phyloP scores from a whole-genome alignment of 1,140 invertebrate genomes.

The Pseudomyrmex concolor region DNA sequence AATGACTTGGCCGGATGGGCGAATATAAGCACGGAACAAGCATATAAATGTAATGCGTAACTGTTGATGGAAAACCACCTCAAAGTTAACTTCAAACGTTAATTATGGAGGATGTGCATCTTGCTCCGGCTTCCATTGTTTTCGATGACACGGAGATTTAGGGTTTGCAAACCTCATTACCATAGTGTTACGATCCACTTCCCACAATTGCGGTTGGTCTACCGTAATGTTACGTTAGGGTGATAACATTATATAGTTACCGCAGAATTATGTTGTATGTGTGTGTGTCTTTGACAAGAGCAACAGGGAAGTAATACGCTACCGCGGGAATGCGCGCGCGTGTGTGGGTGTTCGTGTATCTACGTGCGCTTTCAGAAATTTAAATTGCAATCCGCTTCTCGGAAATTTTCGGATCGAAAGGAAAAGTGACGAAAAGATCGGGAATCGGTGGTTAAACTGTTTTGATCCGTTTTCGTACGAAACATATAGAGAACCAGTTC shows the following conservation, averaged over 20 bases:
- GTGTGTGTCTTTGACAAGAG: conserved; percentile 22
- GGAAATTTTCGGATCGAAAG: background rate
- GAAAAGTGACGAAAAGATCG: conserved; percentile 1
- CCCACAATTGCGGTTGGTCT: conserved; percentile 38
- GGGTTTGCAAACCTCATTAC: conserved; percentile 57
- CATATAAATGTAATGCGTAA: conserved; percentile 42
- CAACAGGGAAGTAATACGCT: conserved; percentile 10
- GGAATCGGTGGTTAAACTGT: background rate
- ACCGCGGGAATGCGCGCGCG: background rate
- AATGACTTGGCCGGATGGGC: background rate
- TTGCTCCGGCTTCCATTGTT: conserved; percentile 44
- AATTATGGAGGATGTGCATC: conserved; percentile 43
- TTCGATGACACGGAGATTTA: conserved; percentile 60
- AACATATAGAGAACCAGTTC: background rate
- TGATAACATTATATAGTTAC: conserved; percentile 43
- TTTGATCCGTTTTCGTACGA: background rate
- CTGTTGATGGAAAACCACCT: conserved; percentile 31
- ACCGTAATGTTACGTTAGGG: conserved; percentile 43
- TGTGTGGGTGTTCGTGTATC: background rate
- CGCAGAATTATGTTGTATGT: conserved; percentile 25
- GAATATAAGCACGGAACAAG: conserved; percentile 1
- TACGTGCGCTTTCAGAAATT: background rate
- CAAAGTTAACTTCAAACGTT: conserved; percentile 51
- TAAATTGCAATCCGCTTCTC: conserved; percentile 4
- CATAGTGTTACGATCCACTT: conserved; percentile 56